Evolutionary conservation across 2,113 vertebrate species (phyloP), one percentile per base, ranked within the genome.

Genomic region (Rhinoderma darwinii): DNA sequence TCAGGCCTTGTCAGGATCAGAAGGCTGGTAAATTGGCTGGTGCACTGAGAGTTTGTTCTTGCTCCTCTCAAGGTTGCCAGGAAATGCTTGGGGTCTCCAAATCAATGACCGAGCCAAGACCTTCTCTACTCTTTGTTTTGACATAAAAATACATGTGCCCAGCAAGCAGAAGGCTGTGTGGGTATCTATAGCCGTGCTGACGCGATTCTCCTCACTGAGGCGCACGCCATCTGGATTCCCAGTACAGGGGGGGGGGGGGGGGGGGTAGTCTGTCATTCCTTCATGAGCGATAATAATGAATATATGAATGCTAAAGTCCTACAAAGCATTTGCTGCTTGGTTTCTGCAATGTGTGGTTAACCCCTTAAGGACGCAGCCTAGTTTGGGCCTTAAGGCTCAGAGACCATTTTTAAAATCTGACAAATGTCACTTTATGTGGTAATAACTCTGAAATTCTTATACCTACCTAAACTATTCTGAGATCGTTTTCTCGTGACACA

Each of bases 91-190:
- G 43, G 41, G 82, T 83, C 82, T 83, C 66, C 82, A 73, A 54
- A 83, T 32, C 63, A 83, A n/a, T 22, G 81, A 0, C n/a, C 14
- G 82, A 83, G 82, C 63, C 82, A 83, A 83, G 82, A 73, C 20
- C 30, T 70, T 44, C 47, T 83, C 44, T 72, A 70, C 27, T n/a
- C 37, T 83, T 68, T 83, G 51, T 83, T 83, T 70, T 83, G 43
- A 83, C 43, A 70, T 47, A 47, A 35, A 68, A 68, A 83, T 50
- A 50, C 35, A 70, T 83, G n/a, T 83, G 81, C 63, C 61, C 41
- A 15, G 25, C 41, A 14, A 70, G 43, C 63, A 41, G 61, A 70
- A 12, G 59, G n/a, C 68, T 11, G 18, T 39, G 66, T 8, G 35
- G 61, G 61, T 83, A 83, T 70, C 61, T 83, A 37, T 70, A 83